Conservation (phyloP, 2,888 invertebrate species). For the Balanococcus diminutus region DNA sequence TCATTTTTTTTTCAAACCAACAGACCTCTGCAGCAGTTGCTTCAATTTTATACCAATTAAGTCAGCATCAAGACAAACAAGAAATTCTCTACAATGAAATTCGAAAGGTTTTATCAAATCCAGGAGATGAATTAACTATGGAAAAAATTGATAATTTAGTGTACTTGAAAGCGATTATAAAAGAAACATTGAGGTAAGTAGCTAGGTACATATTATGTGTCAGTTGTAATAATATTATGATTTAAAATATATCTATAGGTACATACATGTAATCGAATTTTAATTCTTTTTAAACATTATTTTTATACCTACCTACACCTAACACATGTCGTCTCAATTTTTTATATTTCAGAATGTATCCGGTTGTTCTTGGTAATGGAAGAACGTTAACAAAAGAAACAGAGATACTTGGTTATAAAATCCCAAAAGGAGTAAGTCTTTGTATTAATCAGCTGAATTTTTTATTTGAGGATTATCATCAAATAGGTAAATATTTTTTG, state of each 20-base stretch:
- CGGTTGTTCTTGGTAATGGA: slow-evolving; percentile 86
- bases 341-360: slow-evolving; percentile 72
- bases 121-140: slow-evolving; percentile 64
- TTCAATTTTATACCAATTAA: slow-evolving; percentile 74
- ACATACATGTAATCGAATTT: background rate
- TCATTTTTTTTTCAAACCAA: background rate
- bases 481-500: background rate
- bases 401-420: slow-evolving; percentile 78
- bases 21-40: slow-evolving; percentile 80
- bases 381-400: slow-evolving; percentile 80
- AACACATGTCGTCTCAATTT: background rate
- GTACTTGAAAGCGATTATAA: slow-evolving; percentile 75
- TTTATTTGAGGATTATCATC: background rate
- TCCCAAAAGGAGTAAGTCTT: slow-evolving; percentile 79
- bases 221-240: no score
- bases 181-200: slow-evolving; percentile 73
- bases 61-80: slow-evolving; percentile 71
- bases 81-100: slow-evolving; percentile 69
- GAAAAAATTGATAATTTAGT: slow-evolving; percentile 70
- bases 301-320: no score
- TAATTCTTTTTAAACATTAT: slow-evolving; percentile 36
- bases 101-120: slow-evolving; percentile 63
- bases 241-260: background rate
- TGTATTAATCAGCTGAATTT: background rate
- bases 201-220: background rate